phyloP scores from a whole-genome alignment of 2,113 vertebrate genomes.

The Prochilodus magdalenae region DNA sequence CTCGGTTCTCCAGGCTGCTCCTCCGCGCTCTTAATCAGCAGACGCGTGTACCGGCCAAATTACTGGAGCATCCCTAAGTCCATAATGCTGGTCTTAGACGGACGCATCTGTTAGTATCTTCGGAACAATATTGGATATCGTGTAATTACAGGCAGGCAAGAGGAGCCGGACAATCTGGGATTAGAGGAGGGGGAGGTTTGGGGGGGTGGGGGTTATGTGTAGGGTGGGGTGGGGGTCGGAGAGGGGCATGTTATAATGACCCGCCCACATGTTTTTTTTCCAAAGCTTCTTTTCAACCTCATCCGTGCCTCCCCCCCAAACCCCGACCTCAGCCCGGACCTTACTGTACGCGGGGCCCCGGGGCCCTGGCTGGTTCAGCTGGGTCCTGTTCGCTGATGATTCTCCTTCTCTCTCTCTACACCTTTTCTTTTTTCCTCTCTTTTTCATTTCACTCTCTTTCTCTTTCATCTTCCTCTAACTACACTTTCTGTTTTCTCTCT shows the following conservation, averaged over 20 bases:
- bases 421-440: neutral
- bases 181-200: conserved; percentile 64
- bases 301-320: too few species aligned
- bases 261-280: conserved; percentile 42
- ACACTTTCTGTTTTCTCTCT: neutral
- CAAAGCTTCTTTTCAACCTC: neutral
- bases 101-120: conserved; percentile 84
- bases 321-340: neutral
- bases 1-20: neutral
- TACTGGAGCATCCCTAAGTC: conserved; percentile 71
- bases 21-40: conserved; percentile 53
- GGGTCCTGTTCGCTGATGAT: too few species aligned
- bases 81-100: conserved; percentile 81
- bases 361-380: too few species aligned
- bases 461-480: neutral
- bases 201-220: conserved; percentile 43
- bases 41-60: conserved; percentile 61
- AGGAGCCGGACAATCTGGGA: conserved; percentile 77
- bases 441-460: neutral
- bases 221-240: conserved; percentile 58
- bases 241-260: conserved; percentile 74
- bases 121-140: conserved; percentile 68
- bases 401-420: neutral
- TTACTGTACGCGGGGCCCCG: neutral
- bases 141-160: conserved; percentile 81